These are phyloP conservation scores for Choristoneura rosaceana DNA, from an alignment of 2,888 invertebrate genomes.

Conservation along the genomic window DNA sequence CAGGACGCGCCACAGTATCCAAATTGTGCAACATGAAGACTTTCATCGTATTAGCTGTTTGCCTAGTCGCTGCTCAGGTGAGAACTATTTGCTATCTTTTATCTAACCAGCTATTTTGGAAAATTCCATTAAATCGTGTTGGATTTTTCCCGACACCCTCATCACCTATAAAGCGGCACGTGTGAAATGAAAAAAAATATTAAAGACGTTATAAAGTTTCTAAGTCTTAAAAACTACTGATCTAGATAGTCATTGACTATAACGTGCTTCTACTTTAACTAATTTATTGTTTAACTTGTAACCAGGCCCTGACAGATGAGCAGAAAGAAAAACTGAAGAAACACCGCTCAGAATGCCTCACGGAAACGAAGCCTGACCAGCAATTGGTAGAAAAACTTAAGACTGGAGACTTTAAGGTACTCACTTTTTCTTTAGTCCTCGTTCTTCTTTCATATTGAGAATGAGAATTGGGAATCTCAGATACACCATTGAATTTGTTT, in stretches of 20 bases:
- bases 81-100: conserved; percentile 42
- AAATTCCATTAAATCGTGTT: too few relatives aligned
- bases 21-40: conserved; percentile 69
- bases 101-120: too few relatives aligned
- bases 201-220: too few relatives aligned
- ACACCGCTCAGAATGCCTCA: conserved; percentile 73
- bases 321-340: conserved; percentile 82
- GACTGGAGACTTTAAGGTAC: conserved; percentile 74
- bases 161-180: too few relatives aligned
- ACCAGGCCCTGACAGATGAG: conserved; percentile 77
- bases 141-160: too few relatives aligned
- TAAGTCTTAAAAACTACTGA: too few relatives aligned
- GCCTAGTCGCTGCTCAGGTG: conserved; percentile 75
- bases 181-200: too few relatives aligned
- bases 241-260: too few relatives aligned
- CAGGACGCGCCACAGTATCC: conserved; percentile 38
- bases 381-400: conserved; percentile 76
- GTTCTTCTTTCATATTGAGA: too few relatives aligned
- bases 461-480: too few relatives aligned
- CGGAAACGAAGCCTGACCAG: conserved; percentile 74
- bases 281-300: not conserved
- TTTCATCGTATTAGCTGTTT: conserved; percentile 71
- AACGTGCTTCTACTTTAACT: too few relatives aligned
- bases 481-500: too few relatives aligned
- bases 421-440: not conserved